Base-by-base conservation (phyloP, 2,888 invertebrate genomes). In the Amblyjoppa fuscipennis region DNA sequence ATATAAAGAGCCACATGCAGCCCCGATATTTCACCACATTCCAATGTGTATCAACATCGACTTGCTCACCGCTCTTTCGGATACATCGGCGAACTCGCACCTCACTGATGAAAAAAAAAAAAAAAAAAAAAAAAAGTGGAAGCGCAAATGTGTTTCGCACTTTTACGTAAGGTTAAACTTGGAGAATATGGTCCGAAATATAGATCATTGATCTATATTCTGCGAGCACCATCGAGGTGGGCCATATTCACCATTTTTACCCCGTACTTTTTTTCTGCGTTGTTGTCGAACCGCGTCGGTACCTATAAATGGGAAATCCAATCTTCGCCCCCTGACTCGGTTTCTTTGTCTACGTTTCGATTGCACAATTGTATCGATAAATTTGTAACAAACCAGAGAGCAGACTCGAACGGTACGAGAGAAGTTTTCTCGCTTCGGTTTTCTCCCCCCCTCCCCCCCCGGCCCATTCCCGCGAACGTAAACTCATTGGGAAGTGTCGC, bases 11-110 rank as follows among this genome's bases (percentile, higher is more conserved):
- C 34, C 13, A 64, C 20, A 34, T 20, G 25, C 6, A 34, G 45
- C 11, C 11, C 41, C 38, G 53, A 66, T 80, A 20, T 41, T 61
- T 64, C 41, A 38, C 53, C 53, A 51, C 20, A 25, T 49, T 61
- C 45, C 64, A 34, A 34, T 16, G 16, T 31, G 64, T 34, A 64
- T 7, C 64, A 64, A 64, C 31, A 34, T 85, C 38, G 64, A 25
- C 53, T 53, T 41, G 79, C 69, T 45, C 56, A n/a, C 38, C 73
- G 56, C 66, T 80, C 71, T 41, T 66, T 74, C 74, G 79, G 71
- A 56, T 51, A 20, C 61, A 31, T 34, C 66, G 49, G 38, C 49
- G 45, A 59, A 45, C 51, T 59, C 56, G 51, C 20, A 38, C 56
- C 20, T 61, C 53, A 56, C 70, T 0, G 56, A 25, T 38, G 28